phyloP scores from a whole-genome alignment of 2,888 invertebrate species.

The Lomographa bimaculata region DNA sequence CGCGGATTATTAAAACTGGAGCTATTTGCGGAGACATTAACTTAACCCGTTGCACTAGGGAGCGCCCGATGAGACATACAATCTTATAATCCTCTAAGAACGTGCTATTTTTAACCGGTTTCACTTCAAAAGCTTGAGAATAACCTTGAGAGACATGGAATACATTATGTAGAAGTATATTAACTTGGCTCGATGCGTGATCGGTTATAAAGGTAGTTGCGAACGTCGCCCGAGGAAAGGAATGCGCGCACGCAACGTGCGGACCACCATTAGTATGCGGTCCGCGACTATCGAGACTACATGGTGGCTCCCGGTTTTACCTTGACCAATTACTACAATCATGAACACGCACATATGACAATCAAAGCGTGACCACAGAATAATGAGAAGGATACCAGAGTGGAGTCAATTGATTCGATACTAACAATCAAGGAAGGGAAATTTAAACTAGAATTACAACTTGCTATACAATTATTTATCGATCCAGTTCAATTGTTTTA shows the following conservation, averaged over 20 bases:
- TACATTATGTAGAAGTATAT: conserved; percentile 35
- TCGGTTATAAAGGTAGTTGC: conserved; percentile 36
- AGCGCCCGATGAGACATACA: conserved; percentile 15
- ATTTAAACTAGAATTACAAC: too few relatives aligned
- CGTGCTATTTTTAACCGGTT: conserved; percentile 17
- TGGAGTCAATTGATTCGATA: background rate
- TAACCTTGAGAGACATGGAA: conserved; percentile 34
- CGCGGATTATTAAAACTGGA: conserved; percentile 56
- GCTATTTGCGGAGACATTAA: conserved; percentile 60
- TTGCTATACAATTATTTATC: too few relatives aligned
- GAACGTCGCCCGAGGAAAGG: conserved; percentile 48
- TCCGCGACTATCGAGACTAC: conserved; percentile 59
- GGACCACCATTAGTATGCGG: conserved; percentile 71
- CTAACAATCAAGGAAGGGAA: too few relatives aligned
- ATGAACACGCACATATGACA: conserved; percentile 41
- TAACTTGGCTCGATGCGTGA: conserved; percentile 31
- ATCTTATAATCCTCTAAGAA: conserved; percentile 8
- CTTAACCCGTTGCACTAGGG: conserved; percentile 33
- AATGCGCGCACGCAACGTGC: conserved; percentile 70
- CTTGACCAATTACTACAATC: conserved; percentile 64
- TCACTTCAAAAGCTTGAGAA: conserved; percentile 16
- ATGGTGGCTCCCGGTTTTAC: conserved; percentile 60
- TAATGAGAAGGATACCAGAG: conserved; percentile 6
- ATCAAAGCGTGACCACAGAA: conserved; percentile 8
- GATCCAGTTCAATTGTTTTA: too few relatives aligned